These are phyloP conservation scores for Drosophila monieri DNA, from an alignment of 2,888 invertebrate species.

Conservation along the genomic window DNA sequence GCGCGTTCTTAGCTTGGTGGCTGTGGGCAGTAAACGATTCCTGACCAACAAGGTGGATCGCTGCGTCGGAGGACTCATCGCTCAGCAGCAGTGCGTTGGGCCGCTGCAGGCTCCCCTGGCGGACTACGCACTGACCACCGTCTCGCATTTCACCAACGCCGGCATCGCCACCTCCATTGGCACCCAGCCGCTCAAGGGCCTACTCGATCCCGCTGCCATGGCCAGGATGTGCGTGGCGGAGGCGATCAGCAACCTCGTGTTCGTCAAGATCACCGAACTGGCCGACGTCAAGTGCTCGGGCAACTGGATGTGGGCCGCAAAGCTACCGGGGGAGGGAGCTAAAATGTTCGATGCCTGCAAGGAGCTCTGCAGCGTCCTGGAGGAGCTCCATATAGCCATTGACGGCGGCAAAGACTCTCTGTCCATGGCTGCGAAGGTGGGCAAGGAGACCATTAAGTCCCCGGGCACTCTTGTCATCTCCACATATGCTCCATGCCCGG, in stretches of 20 bases:
- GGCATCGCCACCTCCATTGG: conserved; percentile 98
- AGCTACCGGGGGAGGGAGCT: conserved; percentile 96
- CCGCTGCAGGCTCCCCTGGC: conserved; percentile 98
- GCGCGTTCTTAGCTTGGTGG: conserved; percentile 93
- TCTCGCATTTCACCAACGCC: conserved; percentile 92
- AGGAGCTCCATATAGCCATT: conserved; percentile 91
- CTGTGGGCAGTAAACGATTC: conserved; percentile 97
- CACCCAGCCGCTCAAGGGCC: conserved; percentile 96
- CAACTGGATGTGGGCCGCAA: conserved; percentile 99
- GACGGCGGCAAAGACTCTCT: conserved; percentile 99
- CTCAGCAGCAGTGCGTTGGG: conserved; percentile 99
- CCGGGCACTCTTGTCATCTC: conserved; percentile 98
- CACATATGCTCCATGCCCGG: conserved; percentile 97
- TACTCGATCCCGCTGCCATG: conserved; percentile 91
- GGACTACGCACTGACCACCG: conserved; percentile 95
- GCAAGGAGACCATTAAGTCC: conserved; percentile 88
- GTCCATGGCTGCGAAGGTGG: conserved; percentile 97
- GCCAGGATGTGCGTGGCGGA: conserved; percentile 98
- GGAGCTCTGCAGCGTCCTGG: conserved; percentile 95
- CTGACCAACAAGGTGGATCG: conserved; percentile 98
- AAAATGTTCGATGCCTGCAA: conserved; percentile 93
- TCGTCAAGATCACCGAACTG: conserved; percentile 87
- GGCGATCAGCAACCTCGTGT: conserved; percentile 95
- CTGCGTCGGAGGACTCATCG: conserved; percentile 97
- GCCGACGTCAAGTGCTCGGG: conserved; percentile 98